phyloP scores from a whole-genome alignment of 2,113 vertebrate genomes.

The Craseonycteris thonglongyai region DNA sequence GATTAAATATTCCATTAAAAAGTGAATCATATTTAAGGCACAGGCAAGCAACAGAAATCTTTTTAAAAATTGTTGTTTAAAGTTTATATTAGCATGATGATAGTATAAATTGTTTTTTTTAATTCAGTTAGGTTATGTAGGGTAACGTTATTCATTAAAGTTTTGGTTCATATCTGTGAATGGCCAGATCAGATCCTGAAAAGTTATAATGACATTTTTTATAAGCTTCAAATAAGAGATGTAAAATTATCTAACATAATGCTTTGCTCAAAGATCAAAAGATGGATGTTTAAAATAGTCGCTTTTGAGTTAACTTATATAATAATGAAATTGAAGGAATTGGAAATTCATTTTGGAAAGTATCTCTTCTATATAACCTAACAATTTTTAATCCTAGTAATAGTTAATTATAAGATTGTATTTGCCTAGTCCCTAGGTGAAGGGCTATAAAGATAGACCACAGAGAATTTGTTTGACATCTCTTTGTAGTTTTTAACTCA shows the following conservation, averaged over 20 bases:
- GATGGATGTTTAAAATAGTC: neutral
- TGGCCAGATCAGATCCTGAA: conserved; percentile 5
- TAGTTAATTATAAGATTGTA: neutral
- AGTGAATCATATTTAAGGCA: neutral
- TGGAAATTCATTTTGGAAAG: conserved; percentile 37
- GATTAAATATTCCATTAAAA: neutral
- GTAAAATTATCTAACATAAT: neutral
- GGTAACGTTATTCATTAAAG: conserved; percentile 17
- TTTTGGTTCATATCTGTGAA: neutral
- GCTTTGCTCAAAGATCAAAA: conserved; percentile 28
- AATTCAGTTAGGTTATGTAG: neutral
- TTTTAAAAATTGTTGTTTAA: conserved; percentile 17
- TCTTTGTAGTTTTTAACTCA: conserved; percentile 12
- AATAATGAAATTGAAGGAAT: neutral
- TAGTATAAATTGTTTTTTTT: neutral
- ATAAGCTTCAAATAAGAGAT: neutral
- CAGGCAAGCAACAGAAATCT: neutral
- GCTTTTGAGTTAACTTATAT: conserved; percentile 17
- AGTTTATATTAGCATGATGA: neutral
- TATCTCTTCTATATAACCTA: neutral
- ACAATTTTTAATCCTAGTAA: conserved; percentile 7
- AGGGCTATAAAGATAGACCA: neutral
- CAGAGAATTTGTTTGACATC: conserved; percentile 18
- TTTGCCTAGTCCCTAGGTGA: neutral
- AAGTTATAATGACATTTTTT: conserved; percentile 15